Evolutionary conservation across 2,797 vertebrate genomes (phyloP), one percentile per base, ranked within the genome.

Genomic region (Clarias laeviceps): DNA sequence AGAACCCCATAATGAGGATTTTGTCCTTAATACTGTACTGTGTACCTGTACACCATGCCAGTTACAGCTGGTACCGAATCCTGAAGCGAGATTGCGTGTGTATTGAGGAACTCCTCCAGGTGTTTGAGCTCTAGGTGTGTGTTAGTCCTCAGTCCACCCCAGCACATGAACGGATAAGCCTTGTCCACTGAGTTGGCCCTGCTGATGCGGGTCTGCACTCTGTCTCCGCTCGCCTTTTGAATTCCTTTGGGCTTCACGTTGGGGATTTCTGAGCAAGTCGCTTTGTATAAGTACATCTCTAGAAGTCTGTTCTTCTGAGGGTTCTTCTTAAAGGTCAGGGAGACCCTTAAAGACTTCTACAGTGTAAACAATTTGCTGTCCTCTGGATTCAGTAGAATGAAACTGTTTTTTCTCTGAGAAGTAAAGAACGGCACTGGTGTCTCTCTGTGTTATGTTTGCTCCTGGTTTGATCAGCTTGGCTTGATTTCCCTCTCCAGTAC

Each of bases 281-380:
- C 93, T 90, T 97, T 98, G 91, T 97, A 98, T 54, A 98, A 89
- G 89, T 98, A 97, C 97, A 99, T 98, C 85, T 89, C 91, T 81
- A 18, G 27, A 29, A 80, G 8, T 22, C 45, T 22, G 65, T 45
- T 68, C 12, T 22, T 34, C 37, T 11, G 37, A 40, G 24, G 20
- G 59, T 40, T 62, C 77, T 79, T 45, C 77, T 64, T 17, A 37
- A 64, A 80, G 77, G 77, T 80, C 59, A 3, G 5, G 5, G 22
- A 62, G 59, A 62, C 54, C 77, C 77, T 37, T n/a, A 62, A 79
- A 79, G 57, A 62, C 32, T 79, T 62, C 56, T 76, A 56, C 50
- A 29, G 50, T 56, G 56, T 14, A 0, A 24, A 61, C 29, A 78
- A 20, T 61, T 61, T 37, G 29, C 20, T 37, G 29, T 57, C 74